Evolutionary conservation across 37 sponge, comb jelly and placozoan species (phyloP).

Genomic region (Oopsacas minuta): DNA sequence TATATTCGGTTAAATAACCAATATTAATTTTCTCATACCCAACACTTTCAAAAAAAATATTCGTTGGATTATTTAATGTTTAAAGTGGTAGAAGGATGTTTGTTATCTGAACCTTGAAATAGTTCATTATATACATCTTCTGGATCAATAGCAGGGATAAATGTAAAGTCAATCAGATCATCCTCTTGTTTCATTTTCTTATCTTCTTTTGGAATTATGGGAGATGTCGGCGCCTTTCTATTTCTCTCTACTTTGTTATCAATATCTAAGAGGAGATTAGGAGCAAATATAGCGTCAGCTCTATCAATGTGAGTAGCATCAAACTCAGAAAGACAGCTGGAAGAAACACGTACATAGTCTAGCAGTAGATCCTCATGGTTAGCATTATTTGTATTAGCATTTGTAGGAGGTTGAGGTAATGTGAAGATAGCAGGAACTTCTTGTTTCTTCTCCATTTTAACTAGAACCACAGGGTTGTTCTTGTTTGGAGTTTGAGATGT

Average conservation of each 20-base stretch:
- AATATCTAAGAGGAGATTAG: background rate
- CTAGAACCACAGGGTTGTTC: background rate
- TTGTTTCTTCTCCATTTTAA: background rate
- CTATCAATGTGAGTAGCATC: background rate
- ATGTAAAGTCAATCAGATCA: background rate
- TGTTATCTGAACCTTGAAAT: no score
- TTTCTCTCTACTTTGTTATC: no score
- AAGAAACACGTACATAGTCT: background rate
- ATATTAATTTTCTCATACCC: no score
- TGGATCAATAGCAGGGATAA: background rate
- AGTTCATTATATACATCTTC: constrained; percentile 7
- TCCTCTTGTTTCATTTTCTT: background rate
- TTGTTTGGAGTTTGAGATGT: background rate
- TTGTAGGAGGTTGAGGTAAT: background rate
- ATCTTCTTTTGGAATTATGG: background rate
- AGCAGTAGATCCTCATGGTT: background rate
- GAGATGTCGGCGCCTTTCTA: background rate
- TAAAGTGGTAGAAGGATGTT: no score
- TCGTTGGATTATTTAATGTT: no score
- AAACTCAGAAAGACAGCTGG: background rate
- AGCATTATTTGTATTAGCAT: background rate
- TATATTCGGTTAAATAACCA: no score
- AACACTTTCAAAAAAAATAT: no score
- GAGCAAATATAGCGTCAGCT: background rate
- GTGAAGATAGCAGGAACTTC: background rate